Conservation (phyloP, 2,888 invertebrate species). For the Megamerina dolium region DNA sequence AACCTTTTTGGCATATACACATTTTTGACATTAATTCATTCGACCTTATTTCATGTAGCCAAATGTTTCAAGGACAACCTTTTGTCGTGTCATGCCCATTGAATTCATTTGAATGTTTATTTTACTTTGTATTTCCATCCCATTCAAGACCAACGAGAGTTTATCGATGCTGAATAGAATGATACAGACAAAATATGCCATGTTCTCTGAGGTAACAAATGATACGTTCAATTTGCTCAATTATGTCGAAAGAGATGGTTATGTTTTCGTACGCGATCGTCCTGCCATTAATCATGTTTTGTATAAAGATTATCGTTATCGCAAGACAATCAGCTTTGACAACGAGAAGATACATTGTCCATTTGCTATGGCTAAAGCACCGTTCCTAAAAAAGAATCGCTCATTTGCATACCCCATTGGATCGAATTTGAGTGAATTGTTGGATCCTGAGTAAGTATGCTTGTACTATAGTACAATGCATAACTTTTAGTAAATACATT, state of each 20-base stretch:
- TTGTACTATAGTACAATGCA: neutral
- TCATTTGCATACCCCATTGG: slow-evolving; percentile 66
- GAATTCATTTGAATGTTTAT: too few species aligned
- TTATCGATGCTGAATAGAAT: slow-evolving; percentile 40
- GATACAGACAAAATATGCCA: slow-evolving; percentile 39
- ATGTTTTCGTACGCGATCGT: slow-evolving; percentile 64
- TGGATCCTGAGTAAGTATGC: slow-evolving; percentile 69
- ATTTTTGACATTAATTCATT: too few species aligned
- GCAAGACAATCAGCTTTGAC: slow-evolving; percentile 54
- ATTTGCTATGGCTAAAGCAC: slow-evolving; percentile 66
- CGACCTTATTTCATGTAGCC: too few species aligned
- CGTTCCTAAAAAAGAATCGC: slow-evolving; percentile 60
- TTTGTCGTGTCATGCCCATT: too few species aligned
- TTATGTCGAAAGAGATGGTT: slow-evolving; percentile 50
- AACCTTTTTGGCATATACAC: too few species aligned
- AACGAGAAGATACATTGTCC: slow-evolving; percentile 65
- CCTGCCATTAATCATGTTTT: slow-evolving; percentile 64
- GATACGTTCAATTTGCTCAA: slow-evolving; percentile 47
- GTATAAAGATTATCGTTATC: slow-evolving; percentile 61
- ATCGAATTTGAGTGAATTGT: slow-evolving; percentile 56
- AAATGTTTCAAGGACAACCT: too few species aligned
- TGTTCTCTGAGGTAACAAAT: slow-evolving; percentile 43
- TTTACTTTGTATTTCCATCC: too few species aligned
- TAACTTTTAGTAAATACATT: neutral
- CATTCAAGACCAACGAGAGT: slow-evolving; percentile 46